These are phyloP conservation scores for Tenebrosternarchus preto DNA, from an alignment of 2,113 vertebrate genomes.

Conservation along the genomic window DNA sequence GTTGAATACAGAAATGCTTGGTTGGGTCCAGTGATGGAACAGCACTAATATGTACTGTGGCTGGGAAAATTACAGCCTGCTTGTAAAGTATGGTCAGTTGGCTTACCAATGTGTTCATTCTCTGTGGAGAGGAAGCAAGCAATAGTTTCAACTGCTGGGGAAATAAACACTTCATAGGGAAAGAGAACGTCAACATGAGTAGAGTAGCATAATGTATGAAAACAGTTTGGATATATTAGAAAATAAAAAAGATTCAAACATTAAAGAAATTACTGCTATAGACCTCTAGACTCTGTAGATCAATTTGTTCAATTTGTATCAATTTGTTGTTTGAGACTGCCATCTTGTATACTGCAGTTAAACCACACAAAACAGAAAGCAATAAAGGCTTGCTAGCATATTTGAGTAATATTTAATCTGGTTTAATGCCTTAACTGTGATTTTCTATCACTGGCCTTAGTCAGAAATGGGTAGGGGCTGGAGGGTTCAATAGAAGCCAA, in stretches of 20 bases:
- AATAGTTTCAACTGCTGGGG: conserved; percentile 4
- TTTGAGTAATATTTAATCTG: conserved; percentile 23
- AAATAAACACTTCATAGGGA: conserved; percentile 11
- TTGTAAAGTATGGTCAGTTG: conserved; percentile 53
- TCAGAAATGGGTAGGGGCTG: conserved; percentile 38
- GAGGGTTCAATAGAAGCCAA: too few species aligned
- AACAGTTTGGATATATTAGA: too few species aligned
- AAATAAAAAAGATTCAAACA: too few species aligned
- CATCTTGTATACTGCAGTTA: background rate
- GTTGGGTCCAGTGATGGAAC: conserved; percentile 63
- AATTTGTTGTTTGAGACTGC: too few species aligned
- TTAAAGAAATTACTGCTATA: too few species aligned
- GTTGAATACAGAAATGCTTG: conserved; percentile 43
- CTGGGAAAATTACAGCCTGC: conserved; percentile 62
- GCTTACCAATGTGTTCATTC: conserved; percentile 62
- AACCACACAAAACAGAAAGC: background rate
- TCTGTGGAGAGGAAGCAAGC: background rate
- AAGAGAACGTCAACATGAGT: background rate
- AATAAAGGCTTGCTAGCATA: background rate
- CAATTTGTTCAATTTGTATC: too few species aligned
- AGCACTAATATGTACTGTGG: conserved; percentile 66
- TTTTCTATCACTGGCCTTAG: conserved; percentile 64
- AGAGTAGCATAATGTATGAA: too few species aligned
- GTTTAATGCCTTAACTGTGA: conserved; percentile 57
- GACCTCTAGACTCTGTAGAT: too few species aligned